Conservation (phyloP, 2,113 vertebrate genomes). For the Megaceryle torquata region DNA sequence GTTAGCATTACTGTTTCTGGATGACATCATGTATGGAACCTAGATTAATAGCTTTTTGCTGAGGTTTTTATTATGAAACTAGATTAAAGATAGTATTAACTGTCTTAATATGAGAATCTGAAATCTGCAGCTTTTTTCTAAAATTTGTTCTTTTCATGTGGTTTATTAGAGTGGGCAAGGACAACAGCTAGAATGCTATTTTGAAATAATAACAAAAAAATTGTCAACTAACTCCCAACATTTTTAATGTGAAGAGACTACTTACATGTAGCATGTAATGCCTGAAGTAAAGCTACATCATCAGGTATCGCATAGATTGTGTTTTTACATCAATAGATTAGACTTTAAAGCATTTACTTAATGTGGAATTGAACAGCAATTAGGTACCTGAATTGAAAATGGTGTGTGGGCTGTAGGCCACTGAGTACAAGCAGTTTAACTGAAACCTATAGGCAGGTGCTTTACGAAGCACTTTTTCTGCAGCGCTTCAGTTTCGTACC, state of each 20-base stretch:
- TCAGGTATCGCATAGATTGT: accelerated
- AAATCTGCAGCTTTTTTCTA: background rate
- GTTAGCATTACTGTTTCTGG: background rate
- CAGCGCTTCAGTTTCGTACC: background rate
- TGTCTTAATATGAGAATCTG: background rate
- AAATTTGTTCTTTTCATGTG: accelerated
- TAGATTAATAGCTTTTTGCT: background rate
- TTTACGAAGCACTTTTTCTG: background rate
- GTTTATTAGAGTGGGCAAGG: background rate
- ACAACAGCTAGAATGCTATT: background rate
- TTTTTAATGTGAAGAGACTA: background rate
- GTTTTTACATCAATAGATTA: background rate
- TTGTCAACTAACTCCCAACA: too few relatives aligned
- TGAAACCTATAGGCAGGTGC: background rate
- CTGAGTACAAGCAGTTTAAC: background rate
- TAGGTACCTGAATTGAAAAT: background rate
- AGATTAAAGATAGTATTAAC: background rate
- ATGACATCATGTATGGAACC: background rate
- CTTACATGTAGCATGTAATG: background rate
- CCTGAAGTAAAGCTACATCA: background rate
- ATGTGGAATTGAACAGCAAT: background rate
- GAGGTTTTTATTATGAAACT: background rate
- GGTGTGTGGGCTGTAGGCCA: background rate
- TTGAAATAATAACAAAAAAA: background rate
- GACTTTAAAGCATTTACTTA: background rate